Evolutionary conservation across 2,113 vertebrate species (phyloP).

Genomic region (Tychaedon coryphoeus): DNA sequence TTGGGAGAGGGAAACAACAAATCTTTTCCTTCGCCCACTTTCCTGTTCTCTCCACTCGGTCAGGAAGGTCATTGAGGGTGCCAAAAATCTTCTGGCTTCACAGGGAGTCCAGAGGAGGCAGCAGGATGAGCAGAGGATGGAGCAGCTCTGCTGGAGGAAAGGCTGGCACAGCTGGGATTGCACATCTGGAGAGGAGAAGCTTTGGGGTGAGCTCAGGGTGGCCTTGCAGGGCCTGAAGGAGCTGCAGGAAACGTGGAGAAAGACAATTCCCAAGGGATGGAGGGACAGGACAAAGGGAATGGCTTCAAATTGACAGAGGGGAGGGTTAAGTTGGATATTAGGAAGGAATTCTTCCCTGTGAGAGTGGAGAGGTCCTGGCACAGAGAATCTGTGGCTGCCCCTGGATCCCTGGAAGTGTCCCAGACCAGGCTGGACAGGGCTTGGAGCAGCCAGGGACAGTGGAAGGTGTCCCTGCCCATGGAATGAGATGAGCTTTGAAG

Average conservation of each 20-base stretch:
- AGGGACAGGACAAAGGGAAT: neutral
- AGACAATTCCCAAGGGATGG: neutral
- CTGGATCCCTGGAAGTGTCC: neutral
- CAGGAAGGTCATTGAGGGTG: neutral
- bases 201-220: too few species aligned
- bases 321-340: rapidly evolving
- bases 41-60: too few species aligned
- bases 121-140: neutral
- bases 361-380: neutral
- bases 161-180: neutral
- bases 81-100: neutral
- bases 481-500: rapidly evolving
- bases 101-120: rapidly evolving
- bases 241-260: neutral
- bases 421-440: rapidly evolving
- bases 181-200: neutral
- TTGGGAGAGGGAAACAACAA: neutral
- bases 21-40: neutral
- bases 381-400: neutral
- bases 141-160: neutral
- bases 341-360: neutral
- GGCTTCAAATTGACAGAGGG: neutral
- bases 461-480: neutral
- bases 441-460: rapidly evolving
- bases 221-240: neutral